phyloP scores from a whole-genome alignment of 2,113 vertebrate genomes.

The Crotalus viridis region DNA sequence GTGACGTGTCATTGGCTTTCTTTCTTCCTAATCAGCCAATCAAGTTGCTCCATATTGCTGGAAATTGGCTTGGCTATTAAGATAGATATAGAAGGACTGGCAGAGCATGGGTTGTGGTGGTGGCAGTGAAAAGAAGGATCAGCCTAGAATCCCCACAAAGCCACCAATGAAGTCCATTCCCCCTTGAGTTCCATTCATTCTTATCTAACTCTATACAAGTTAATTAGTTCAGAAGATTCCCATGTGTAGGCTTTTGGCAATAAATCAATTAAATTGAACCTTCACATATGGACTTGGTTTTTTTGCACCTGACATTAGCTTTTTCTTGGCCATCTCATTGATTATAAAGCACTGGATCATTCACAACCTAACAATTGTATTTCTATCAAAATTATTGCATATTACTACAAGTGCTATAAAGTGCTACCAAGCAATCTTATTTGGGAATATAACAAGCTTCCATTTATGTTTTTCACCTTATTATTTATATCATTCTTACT shows the following conservation, averaged over 20 bases:
- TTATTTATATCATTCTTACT: neutral
- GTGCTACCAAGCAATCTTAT: neutral
- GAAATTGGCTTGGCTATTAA: neutral
- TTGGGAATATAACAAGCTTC: neutral
- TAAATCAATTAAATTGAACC: no score
- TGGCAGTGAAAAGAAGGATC: no score
- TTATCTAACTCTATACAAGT: no score
- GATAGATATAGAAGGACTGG: neutral
- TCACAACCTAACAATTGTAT: neutral
- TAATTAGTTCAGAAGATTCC: no score
- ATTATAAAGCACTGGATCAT: neutral
- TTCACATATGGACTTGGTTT: no score
- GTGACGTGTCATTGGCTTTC: neutral
- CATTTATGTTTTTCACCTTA: neutral
- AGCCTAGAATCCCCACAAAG: no score
- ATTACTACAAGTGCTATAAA: neutral
- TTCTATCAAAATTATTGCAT: neutral
- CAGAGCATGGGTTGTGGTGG: no score
- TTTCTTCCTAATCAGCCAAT: neutral
- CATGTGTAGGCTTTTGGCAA: no score
- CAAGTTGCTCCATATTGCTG: neutral
- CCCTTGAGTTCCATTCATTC: no score
- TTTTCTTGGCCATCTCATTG: neutral
- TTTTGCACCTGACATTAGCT: no score
- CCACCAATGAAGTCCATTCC: no score